These are phyloP conservation scores for Stictonetta naevosa DNA, from an alignment of 2,113 vertebrate species.

Conservation along the genomic window DNA sequence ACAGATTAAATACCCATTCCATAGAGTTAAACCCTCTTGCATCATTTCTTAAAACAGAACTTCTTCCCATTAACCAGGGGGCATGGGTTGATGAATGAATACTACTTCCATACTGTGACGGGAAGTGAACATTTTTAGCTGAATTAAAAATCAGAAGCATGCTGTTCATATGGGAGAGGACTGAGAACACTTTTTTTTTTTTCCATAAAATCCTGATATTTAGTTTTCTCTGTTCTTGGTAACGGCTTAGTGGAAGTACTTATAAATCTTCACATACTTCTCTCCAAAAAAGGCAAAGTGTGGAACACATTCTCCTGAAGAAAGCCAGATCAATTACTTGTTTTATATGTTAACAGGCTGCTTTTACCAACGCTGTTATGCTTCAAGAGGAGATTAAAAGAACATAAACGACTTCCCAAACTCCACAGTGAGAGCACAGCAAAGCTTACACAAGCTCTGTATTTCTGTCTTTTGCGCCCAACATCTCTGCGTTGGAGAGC, in stretches of 20 bases:
- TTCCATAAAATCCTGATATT: not conserved
- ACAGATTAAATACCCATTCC: not conserved
- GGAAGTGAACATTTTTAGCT: not conserved
- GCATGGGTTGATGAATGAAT: not conserved
- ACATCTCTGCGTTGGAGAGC: not conserved
- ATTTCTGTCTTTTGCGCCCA: not conserved
- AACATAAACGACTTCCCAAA: conserved; percentile 24
- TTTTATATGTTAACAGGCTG: conserved; percentile 2
- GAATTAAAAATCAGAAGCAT: not conserved
- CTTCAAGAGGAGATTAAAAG: conserved; percentile 23
- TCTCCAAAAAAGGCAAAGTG: conserved; percentile 34
- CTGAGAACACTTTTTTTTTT: not conserved
- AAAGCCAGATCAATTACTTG: conserved; percentile 37
- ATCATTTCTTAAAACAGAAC: not conserved
- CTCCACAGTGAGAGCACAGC: not conserved
- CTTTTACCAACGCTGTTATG: conserved; percentile 8
- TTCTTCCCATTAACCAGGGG: not conserved
- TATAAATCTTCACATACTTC: not conserved
- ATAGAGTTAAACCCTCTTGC: not conserved
- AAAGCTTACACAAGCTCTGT: not conserved
- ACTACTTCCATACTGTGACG: not conserved
- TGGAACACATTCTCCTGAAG: conserved; percentile 1
- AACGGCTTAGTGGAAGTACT: not conserved
- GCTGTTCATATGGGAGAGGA: not conserved
- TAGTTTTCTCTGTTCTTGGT: not conserved